Conservation (phyloP, 2,113 vertebrate species). For the Upupa epops region DNA sequence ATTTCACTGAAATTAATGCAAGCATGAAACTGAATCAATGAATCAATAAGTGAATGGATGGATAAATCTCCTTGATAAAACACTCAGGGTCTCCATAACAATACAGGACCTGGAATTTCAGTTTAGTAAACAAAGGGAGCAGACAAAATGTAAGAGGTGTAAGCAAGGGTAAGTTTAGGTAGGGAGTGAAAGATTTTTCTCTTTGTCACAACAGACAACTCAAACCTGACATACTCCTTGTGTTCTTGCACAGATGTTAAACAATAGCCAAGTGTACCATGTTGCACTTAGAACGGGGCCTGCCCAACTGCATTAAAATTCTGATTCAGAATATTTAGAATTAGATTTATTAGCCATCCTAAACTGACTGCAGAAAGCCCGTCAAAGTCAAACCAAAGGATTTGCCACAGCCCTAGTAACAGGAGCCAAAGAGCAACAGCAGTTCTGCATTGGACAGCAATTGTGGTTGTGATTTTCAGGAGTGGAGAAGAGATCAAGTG, state of each 20-base stretch:
- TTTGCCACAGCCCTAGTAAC: neutral
- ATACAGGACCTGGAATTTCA: neutral
- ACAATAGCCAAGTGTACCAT: neutral
- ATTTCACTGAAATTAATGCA: neutral
- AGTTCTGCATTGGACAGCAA: neutral
- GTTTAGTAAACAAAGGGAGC: neutral
- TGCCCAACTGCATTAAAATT: neutral
- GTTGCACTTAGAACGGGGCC: neutral
- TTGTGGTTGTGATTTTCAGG: neutral
- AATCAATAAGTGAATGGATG: neutral
- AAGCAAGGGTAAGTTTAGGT: neutral
- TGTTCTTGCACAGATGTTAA: neutral
- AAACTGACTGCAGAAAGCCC: neutral
- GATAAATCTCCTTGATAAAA: neutral
- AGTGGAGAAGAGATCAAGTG: neutral
- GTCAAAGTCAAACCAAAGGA: neutral
- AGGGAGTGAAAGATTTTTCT: neutral
- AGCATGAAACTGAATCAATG: neutral
- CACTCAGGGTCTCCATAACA: neutral
- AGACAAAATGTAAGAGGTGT: neutral
- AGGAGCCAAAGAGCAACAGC: neutral
- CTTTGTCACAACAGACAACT: neutral
- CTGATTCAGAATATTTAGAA: neutral
- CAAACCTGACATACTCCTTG: neutral
- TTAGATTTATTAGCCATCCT: neutral